A percentile compares a stretch with the other conserved stretches of the same genome.
Evolutionary conservation across 2,113 vertebrate genomes (phyloP).

Genomic region (Rhea pennata): DNA sequence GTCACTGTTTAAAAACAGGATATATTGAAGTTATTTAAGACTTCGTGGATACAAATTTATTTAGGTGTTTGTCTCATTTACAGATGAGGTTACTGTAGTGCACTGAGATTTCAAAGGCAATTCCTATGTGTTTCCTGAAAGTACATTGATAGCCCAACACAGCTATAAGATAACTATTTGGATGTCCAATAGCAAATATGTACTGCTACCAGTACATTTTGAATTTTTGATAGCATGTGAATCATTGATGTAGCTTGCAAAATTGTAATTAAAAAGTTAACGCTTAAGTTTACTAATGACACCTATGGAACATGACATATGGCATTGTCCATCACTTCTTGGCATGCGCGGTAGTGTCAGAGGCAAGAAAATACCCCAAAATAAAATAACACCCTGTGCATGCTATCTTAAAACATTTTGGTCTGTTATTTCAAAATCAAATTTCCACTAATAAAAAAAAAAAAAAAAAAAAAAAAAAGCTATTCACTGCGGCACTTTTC

Average conservation of each 20-base stretch:
- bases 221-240: neutral
- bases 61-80: neutral
- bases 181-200: neutral
- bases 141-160: neutral
- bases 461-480: too few species aligned
- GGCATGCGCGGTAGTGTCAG: neutral
- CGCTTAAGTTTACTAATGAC: neutral
- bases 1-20: neutral
- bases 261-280: neutral
- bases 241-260: neutral
- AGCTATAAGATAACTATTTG: neutral
- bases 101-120: neutral
- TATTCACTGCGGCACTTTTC: neutral
- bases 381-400: neutral
- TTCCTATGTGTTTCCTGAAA: neutral
- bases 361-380: neutral
- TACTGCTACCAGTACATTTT: neutral
- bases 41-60: neutral
- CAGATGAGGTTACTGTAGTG: neutral
- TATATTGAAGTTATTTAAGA: neutral
- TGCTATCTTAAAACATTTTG: neutral
- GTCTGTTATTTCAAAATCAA: constrained; percentile 49
- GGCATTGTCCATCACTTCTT: neutral
- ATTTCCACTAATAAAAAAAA: constrained; percentile 49
- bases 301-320: neutral